A percentile compares a stretch with the other conserved stretches of the same genome.
These are phyloP conservation scores for Liasis olivaceus DNA, from an alignment of 2,797 vertebrate genomes.

Conservation along the genomic window DNA sequence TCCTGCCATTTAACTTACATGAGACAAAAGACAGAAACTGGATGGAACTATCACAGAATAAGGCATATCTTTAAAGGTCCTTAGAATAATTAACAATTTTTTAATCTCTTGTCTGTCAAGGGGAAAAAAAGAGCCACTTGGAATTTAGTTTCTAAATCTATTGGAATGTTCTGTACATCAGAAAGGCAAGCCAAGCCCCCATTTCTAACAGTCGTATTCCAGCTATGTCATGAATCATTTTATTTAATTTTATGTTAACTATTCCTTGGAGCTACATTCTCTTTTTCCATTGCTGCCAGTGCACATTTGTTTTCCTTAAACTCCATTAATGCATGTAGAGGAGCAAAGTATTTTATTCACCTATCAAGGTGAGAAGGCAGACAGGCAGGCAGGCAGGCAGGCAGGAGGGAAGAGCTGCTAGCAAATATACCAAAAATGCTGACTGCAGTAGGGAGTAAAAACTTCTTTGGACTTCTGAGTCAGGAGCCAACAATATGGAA, in stretches of 20 bases:
- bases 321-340: neutral
- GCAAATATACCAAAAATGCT: neutral
- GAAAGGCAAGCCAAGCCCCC: neutral
- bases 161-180: neutral
- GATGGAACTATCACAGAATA: neutral
- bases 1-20: neutral
- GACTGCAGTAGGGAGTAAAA: neutral
- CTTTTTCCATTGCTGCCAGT: neutral
- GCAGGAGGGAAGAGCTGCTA: neutral
- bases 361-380: neutral
- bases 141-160: neutral
- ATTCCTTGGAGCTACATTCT: neutral
- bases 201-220: neutral
- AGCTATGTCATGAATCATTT: neutral
- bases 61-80: neutral
- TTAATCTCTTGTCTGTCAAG: fast-evolving
- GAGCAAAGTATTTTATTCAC: neutral
- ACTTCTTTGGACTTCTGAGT: neutral
- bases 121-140: neutral
- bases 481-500: neutral
- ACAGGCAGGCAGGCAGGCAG: too few species aligned
- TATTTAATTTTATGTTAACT: neutral
- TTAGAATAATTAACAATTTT: constrained; percentile 16
- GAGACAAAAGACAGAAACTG: neutral
- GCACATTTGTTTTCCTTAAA: neutral